These are phyloP conservation scores for Dromius quadrimaculatus DNA, from an alignment of 2,888 invertebrate species.

Conservation along the genomic window DNA sequence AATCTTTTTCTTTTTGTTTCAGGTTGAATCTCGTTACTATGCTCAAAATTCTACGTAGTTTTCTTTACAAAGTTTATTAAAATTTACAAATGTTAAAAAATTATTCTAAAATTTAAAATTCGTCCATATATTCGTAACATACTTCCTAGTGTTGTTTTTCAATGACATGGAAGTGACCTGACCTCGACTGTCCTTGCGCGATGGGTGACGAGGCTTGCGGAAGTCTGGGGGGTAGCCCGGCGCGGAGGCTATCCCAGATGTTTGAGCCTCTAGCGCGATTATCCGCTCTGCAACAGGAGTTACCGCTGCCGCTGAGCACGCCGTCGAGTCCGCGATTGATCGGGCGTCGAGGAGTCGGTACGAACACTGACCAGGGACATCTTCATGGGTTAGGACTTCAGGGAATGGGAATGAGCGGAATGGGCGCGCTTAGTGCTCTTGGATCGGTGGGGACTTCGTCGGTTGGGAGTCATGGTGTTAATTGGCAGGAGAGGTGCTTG, in stretches of 20 bases:
- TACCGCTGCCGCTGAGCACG: slow-evolving; percentile 62
- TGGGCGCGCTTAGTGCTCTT: slow-evolving; percentile 64
- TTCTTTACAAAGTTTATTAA: neutral
- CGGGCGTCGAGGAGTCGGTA: slow-evolving; percentile 60
- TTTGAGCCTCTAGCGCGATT: slow-evolving; percentile 84
- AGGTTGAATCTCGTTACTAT: slow-evolving; percentile 1
- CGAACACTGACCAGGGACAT: too few species aligned
- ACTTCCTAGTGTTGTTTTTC: neutral
- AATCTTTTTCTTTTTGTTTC: slow-evolving; percentile 3
- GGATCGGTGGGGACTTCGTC: slow-evolving; percentile 65
- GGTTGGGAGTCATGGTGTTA: slow-evolving; percentile 67
- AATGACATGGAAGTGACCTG: slow-evolving; percentile 28
- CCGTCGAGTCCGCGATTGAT: slow-evolving; percentile 79
- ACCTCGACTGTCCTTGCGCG: slow-evolving; percentile 15
- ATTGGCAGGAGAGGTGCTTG: slow-evolving; percentile 91
- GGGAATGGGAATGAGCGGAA: too few species aligned
- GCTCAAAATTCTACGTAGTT: slow-evolving; percentile 10
- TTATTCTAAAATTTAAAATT: neutral
- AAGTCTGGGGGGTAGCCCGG: slow-evolving; percentile 65
- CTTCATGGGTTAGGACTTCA: too few species aligned
- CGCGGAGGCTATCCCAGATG: slow-evolving; percentile 83
- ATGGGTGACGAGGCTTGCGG: slow-evolving; percentile 36
- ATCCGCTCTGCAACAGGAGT: slow-evolving; percentile 66
- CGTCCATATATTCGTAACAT: slow-evolving; percentile 9
- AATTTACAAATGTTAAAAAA: neutral